These are phyloP conservation scores for Gryllus bimaculatus DNA, from an alignment of 1,140 invertebrate species.

Conservation along the genomic window DNA sequence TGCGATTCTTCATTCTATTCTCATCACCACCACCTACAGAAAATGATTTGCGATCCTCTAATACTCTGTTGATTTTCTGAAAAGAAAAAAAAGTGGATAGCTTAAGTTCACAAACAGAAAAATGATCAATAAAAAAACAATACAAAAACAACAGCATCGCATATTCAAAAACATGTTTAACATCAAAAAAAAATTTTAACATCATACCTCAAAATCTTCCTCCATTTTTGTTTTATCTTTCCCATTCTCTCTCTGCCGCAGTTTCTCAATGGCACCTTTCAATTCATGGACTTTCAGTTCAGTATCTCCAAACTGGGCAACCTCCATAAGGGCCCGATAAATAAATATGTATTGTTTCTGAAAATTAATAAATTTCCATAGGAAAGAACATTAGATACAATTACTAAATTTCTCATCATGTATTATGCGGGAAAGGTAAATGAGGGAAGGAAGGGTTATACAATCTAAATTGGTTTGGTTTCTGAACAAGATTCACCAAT, in stretches of 20 bases:
- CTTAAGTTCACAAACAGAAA: slow-evolving; percentile 17
- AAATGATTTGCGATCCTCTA: slow-evolving; percentile 73
- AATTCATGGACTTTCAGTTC: slow-evolving; percentile 66
- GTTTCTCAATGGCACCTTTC: slow-evolving; percentile 55
- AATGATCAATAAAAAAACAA: slow-evolving; percentile 16
- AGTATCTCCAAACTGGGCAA: slow-evolving; percentile 87
- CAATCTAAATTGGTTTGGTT: too few relatives aligned
- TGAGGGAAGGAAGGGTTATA: neutral
- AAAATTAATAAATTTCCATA: slow-evolving; percentile 24
- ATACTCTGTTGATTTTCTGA: slow-evolving; percentile 68
- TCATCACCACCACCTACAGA: slow-evolving; percentile 73
- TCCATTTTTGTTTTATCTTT: slow-evolving; percentile 59
- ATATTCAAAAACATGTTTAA: neutral
- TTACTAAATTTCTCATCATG: neutral
- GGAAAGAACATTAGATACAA: neutral
- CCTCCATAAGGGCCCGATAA: slow-evolving; percentile 88
- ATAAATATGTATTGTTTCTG: slow-evolving; percentile 97
- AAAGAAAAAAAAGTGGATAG: slow-evolving; percentile 24
- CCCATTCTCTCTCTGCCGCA: slow-evolving; percentile 57
- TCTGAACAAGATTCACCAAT: too few relatives aligned
- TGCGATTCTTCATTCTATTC: slow-evolving; percentile 79
- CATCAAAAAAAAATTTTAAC: neutral
- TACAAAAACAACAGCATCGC: neutral
- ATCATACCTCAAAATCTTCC: slow-evolving; percentile 70
- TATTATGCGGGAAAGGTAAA: neutral